Evolutionary conservation across 2,888 invertebrate species (phyloP).

Genomic region (Drosophila mettleri): DNA sequence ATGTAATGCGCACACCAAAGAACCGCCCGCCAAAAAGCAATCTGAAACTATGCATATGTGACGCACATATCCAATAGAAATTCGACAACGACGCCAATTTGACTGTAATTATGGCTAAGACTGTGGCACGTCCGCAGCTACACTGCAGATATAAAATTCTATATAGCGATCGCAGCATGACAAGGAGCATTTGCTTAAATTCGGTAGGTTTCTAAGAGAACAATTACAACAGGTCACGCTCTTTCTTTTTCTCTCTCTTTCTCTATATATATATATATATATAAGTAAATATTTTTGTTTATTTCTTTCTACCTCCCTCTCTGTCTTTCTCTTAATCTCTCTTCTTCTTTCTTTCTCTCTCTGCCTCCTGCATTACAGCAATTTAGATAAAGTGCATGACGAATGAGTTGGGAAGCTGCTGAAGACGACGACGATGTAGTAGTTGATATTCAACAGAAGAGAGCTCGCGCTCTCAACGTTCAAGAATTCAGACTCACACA

Average conservation of each 20-base stretch:
- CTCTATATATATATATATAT: too few species aligned
- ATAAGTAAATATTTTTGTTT: too few species aligned
- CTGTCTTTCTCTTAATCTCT: too few species aligned
- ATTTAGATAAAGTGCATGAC: conserved; percentile 56
- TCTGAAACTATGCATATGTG: conserved; percentile 60
- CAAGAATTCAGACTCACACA: conserved; percentile 50
- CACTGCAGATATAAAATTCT: conserved; percentile 20
- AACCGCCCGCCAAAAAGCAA: not conserved
- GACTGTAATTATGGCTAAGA: conserved; percentile 18
- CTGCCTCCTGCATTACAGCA: conserved; percentile 2
- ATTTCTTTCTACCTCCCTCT: not conserved
- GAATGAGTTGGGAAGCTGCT: conserved; percentile 51
- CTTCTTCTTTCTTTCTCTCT: too few species aligned
- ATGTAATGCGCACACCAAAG: not conserved
- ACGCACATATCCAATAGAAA: conserved; percentile 40
- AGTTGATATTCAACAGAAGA: conserved; percentile 24
- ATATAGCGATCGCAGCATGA: conserved; percentile 57
- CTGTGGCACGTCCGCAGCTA: conserved; percentile 31
- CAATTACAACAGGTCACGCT: conserved; percentile 13
- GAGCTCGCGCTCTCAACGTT: conserved; percentile 37
- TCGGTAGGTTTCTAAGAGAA: conserved; percentile 30
- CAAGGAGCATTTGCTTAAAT: conserved; percentile 39
- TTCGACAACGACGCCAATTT: conserved; percentile 34
- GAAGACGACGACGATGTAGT: not conserved
- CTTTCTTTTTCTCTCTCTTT: not conserved